These are phyloP conservation scores for Myotis planiceps DNA, from an alignment of 2,797 vertebrate species.

Conservation along the genomic window DNA sequence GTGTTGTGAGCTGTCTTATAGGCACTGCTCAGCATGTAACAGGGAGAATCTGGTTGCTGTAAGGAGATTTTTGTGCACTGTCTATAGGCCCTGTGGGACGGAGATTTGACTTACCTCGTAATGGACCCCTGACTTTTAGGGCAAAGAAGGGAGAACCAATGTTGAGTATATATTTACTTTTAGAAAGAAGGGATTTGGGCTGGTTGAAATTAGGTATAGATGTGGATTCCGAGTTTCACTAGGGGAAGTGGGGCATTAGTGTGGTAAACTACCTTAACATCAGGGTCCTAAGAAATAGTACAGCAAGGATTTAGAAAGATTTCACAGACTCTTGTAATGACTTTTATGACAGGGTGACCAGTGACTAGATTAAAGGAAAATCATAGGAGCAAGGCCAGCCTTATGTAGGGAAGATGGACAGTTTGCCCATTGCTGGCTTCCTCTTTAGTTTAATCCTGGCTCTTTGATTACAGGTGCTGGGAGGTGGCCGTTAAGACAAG, in stretches of 20 bases:
- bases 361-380: background rate
- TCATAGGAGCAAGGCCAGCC: background rate
- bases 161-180: background rate
- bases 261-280: background rate
- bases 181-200: background rate
- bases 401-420: background rate
- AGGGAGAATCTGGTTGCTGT: background rate
- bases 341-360: background rate
- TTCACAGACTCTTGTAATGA: background rate
- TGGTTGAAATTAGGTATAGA: background rate
- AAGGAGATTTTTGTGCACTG: background rate
- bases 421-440: background rate
- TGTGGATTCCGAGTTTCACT: background rate
- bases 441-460: background rate
- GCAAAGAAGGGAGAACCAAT: background rate
- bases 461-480: background rate
- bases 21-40: no score
- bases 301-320: background rate
- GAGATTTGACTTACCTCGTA: background rate
- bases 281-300: background rate
- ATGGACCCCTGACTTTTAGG: background rate
- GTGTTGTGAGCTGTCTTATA: background rate
- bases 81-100: background rate
- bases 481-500: background rate
- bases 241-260: background rate